Conservation (phyloP, 2,888 invertebrate genomes). For the Nebria brevicollis region DNA sequence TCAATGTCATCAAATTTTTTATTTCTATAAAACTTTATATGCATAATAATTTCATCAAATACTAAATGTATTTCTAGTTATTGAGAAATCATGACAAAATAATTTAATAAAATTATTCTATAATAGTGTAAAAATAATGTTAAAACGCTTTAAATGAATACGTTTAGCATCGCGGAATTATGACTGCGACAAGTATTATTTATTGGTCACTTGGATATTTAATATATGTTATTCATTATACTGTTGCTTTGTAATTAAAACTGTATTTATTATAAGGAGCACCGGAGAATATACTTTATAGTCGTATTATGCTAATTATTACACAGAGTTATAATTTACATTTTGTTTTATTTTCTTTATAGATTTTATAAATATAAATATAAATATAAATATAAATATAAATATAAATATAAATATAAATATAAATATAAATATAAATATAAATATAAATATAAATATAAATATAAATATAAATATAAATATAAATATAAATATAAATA, state of each 20-base stretch:
- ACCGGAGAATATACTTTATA: constrained; percentile 15
- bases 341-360: constrained; percentile 7
- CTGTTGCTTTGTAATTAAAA: constrained; percentile 33
- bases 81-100: background rate
- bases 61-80: background rate
- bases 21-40: background rate
- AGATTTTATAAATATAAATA: background rate
- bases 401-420: no score
- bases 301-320: constrained; percentile 35
- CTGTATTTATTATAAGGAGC: constrained; percentile 28
- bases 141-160: background rate
- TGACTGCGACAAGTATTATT: constrained; percentile 21
- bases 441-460: no score
- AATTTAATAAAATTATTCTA: background rate
- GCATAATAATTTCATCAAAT: no score
- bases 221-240: constrained; percentile 39
- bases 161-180: background rate
- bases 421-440: no score
- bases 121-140: background rate
- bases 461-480: no score
- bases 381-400: no score
- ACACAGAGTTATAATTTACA: constrained; percentile 8
- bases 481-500: no score
- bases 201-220: constrained; percentile 26
- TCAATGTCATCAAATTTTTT: background rate